Percentiles rank a stretch among this genome's conserved stretches.
These are phyloP conservation scores for Notoglanidium macrostoma DNA, from an alignment of 2,797 vertebrate species.

Conservation along the genomic window DNA sequence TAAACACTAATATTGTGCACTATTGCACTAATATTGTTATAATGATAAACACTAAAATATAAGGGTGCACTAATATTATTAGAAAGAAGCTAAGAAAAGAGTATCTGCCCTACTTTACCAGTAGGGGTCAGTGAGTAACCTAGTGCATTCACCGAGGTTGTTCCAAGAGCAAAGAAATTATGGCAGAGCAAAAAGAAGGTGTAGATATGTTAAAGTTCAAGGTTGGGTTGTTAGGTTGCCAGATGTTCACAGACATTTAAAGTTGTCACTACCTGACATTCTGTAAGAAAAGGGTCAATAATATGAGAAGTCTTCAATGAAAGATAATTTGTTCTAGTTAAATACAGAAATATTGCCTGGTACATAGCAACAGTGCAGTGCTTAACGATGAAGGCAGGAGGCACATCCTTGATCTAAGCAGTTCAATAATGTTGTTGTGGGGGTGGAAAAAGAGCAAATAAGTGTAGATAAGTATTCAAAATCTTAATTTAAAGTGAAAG, in stretches of 20 bases:
- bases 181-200: neutral
- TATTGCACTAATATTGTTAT: no score
- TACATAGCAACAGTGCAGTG: neutral
- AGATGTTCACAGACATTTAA: neutral
- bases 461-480: neutral
- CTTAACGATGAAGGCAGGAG: neutral
- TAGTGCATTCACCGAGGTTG: neutral
- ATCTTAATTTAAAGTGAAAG: neutral
- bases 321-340: neutral
- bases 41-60: no score
- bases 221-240: neutral
- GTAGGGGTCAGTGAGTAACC: conserved; percentile 33
- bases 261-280: neutral
- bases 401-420: neutral
- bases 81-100: neutral
- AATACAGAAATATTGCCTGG: neutral
- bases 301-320: neutral
- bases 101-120: conserved; percentile 10
- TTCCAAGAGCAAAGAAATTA: neutral
- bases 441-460: neutral
- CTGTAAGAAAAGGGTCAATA: neutral
- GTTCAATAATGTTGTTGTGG: neutral
- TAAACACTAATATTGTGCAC: neutral
- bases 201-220: neutral
- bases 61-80: neutral